phyloP scores from a whole-genome alignment of 2,888 invertebrate species.

The Allophyes oxyacanthae region DNA sequence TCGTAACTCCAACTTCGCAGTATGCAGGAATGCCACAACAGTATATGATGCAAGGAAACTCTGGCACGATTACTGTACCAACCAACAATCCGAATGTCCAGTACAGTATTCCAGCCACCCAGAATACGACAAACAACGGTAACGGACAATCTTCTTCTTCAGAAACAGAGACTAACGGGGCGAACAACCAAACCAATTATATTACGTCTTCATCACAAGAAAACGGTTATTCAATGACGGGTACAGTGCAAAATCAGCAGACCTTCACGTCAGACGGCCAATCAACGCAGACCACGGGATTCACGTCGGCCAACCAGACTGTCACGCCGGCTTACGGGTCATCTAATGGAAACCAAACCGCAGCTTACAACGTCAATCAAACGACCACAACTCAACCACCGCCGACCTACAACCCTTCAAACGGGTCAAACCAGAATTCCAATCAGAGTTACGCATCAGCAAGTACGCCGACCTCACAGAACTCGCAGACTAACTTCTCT shows the following conservation, averaged over 20 bases:
- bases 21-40: constrained; percentile 78
- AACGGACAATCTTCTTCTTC: constrained; percentile 70
- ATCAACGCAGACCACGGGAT: constrained; percentile 69
- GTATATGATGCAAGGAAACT: constrained; percentile 80
- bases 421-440: constrained; percentile 70
- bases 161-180: constrained; percentile 74
- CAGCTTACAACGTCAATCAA: constrained; percentile 69
- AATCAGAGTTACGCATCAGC: constrained; percentile 69
- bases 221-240: constrained; percentile 69
- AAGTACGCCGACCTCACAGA: constrained; percentile 71
- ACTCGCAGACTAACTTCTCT: constrained; percentile 76
- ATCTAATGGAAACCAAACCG: constrained; percentile 69
- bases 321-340: constrained; percentile 71
- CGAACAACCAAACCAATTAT: constrained; percentile 78
- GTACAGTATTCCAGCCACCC: constrained; percentile 74
- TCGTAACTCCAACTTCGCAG: constrained; percentile 79
- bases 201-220: constrained; percentile 85
- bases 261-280: constrained; percentile 72
- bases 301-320: constrained; percentile 68
- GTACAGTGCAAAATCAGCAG: constrained; percentile 72
- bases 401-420: constrained; percentile 70
- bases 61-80: constrained; percentile 72
- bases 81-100: constrained; percentile 75
- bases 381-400: constrained; percentile 73
- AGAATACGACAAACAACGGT: constrained; percentile 71